Percentiles rank a stretch among this genome's conserved stretches.
These are phyloP conservation scores for Chymomyza amoena DNA, from an alignment of 2,888 invertebrate species.

Conservation along the genomic window DNA sequence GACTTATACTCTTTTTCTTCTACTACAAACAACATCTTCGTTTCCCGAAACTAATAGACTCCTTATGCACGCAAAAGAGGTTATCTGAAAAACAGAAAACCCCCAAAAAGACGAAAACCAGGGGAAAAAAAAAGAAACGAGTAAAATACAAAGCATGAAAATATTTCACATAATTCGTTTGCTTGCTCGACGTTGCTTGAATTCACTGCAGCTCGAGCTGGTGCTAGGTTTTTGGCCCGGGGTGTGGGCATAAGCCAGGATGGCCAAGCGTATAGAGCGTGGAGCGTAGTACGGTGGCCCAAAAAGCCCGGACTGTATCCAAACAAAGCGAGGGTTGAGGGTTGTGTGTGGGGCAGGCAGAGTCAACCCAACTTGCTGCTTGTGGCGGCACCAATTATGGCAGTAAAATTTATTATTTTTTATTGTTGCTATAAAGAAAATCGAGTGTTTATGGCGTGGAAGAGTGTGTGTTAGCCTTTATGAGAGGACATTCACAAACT, in stretches of 20 bases:
- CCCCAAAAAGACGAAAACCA: constrained; percentile 2
- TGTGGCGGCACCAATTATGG: constrained; percentile 65
- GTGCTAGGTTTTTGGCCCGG: constrained; percentile 1
- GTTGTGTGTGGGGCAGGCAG: background rate
- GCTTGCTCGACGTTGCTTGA: constrained; percentile 26
- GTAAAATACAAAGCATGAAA: constrained; percentile 42
- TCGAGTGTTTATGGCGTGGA: constrained; percentile 54
- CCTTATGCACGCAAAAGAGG: background rate
- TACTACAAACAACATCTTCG: no score
- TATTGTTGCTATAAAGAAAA: constrained; percentile 61
- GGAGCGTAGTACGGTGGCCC: no score
- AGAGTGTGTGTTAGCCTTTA: constrained; percentile 16
- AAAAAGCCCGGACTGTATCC: no score
- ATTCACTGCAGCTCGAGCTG: background rate
- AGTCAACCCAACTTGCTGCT: constrained; percentile 48
- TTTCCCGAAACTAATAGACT: no score
- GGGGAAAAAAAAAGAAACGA: constrained; percentile 11
- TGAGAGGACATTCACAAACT: constrained; percentile 35
- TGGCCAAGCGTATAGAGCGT: background rate
- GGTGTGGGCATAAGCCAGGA: background rate
- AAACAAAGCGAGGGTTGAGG: no score
- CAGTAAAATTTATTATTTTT: constrained; percentile 64
- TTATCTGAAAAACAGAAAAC: background rate
- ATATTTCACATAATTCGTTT: constrained; percentile 61
- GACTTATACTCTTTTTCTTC: no score